These are phyloP conservation scores for Nansenia antarctica DNA, from an alignment of 2,113 vertebrate genomes.

Conservation along the genomic window DNA sequence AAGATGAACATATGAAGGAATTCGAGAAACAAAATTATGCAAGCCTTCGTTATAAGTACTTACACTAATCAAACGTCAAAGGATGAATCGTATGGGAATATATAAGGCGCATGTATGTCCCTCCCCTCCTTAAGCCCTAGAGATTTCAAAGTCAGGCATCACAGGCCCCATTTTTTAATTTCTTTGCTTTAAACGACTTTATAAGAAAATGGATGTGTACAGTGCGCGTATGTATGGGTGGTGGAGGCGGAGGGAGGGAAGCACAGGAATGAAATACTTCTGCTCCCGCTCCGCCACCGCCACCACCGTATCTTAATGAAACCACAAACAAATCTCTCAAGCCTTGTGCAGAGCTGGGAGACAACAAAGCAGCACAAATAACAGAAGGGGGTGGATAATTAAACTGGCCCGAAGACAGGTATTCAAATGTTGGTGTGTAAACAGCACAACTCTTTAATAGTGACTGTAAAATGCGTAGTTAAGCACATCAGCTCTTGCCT, in stretches of 20 bases:
- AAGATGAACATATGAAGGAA: conserved; percentile 78
- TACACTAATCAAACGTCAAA: conserved; percentile 70
- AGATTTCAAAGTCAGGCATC: conserved; percentile 76
- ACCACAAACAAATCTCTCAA: conserved; percentile 75
- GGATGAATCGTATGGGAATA: conserved; percentile 63
- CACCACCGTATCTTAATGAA: conserved; percentile 77
- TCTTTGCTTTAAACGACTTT: conserved; percentile 71
- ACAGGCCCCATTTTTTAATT: conserved; percentile 68
- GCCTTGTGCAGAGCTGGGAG: conserved; percentile 64
- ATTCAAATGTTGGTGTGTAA: conserved; percentile 82
- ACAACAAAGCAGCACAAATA: conserved; percentile 77
- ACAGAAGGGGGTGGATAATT: conserved; percentile 83
- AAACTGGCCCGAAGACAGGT: conserved; percentile 85
- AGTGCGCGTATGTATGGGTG: no score
- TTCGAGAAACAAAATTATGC: conserved; percentile 73
- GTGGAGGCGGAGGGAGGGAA: conserved; percentile 46
- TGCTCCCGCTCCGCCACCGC: conserved; percentile 48
- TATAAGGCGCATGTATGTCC: conserved; percentile 30
- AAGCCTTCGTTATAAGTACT: conserved; percentile 62
- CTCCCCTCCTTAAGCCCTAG: conserved; percentile 60
- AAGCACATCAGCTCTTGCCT: conserved; percentile 76
- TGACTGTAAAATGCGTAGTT: conserved; percentile 82
- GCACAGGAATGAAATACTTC: conserved; percentile 45
- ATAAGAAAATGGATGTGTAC: conserved; percentile 66
- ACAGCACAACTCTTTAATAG: conserved; percentile 82